Conservation (phyloP, 30 jellyfish, hydroid and myxozoan species). For the Aurelia sp. region DNA sequence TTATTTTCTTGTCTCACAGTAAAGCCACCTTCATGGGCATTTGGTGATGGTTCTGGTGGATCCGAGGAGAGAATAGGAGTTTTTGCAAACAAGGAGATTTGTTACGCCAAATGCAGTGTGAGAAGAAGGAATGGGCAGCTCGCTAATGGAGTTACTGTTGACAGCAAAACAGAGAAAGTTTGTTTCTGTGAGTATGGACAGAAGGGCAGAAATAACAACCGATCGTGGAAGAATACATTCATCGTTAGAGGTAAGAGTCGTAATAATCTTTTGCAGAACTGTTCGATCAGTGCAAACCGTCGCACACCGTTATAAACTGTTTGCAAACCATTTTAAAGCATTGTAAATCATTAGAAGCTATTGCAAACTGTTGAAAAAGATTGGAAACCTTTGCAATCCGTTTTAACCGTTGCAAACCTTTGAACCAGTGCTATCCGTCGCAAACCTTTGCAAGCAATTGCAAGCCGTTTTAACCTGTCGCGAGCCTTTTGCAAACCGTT, state of each 20-base stretch:
- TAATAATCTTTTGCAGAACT: too few relatives aligned
- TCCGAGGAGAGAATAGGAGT: conserved; percentile 48
- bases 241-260: conserved; percentile 35
- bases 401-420: too few relatives aligned
- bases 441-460: too few relatives aligned
- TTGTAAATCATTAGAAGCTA: too few relatives aligned
- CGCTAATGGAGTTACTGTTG: conserved; percentile 72
- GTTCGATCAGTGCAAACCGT: too few relatives aligned
- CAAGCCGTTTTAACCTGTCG: too few relatives aligned
- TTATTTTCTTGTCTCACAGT: background rate
- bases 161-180: conserved; percentile 25
- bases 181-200: conserved; percentile 67
- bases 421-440: too few relatives aligned
- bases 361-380: too few relatives aligned
- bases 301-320: too few relatives aligned
- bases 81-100: conserved; percentile 55
- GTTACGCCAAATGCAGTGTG: conserved; percentile 58
- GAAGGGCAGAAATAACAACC: conserved; percentile 39
- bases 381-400: too few relatives aligned
- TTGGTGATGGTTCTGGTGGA: conserved; percentile 73
- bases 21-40: conserved; percentile 44
- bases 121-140: conserved; percentile 42
- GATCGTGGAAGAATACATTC: conserved; percentile 54
- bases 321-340: too few relatives aligned
- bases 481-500: too few relatives aligned